Conservation (phyloP, 2,797 vertebrate species). For the Gadopsis marmoratus region DNA sequence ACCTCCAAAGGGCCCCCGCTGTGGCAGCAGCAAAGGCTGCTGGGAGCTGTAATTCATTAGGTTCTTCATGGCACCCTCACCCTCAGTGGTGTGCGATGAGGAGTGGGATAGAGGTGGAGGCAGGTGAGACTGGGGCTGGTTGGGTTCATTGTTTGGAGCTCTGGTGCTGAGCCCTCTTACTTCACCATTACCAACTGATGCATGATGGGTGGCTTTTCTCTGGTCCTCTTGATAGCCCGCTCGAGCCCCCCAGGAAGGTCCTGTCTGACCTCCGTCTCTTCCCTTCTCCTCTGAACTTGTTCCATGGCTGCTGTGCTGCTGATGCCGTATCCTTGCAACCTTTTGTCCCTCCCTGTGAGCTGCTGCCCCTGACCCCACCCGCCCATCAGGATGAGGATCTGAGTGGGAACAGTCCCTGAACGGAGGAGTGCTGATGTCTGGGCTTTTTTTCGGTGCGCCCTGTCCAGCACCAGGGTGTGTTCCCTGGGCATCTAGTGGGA, state of each 20-base stretch:
- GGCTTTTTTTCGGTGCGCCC: slow-evolving; percentile 75
- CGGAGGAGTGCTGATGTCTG: slow-evolving; percentile 87
- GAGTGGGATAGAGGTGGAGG: slow-evolving; percentile 58
- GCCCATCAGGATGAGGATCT: slow-evolving; percentile 65
- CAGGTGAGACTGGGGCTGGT: slow-evolving; percentile 66
- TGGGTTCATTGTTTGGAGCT: slow-evolving; percentile 57
- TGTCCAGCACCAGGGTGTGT: slow-evolving; percentile 64
- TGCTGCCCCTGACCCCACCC: slow-evolving; percentile 70
- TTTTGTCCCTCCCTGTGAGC: slow-evolving; percentile 90
- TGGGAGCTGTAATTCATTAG: slow-evolving; percentile 96
- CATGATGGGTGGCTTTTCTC: slow-evolving; percentile 85
- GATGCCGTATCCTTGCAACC: slow-evolving; percentile 94
- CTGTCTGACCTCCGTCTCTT: slow-evolving; percentile 83
- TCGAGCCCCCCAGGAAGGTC: slow-evolving; percentile 77
- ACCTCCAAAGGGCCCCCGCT: slow-evolving; percentile 92
- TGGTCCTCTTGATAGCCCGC: slow-evolving; percentile 80
- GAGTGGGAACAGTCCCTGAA: slow-evolving; percentile 83
- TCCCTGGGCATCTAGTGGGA: slow-evolving; percentile 84
- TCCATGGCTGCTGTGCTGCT: slow-evolving; percentile 88
- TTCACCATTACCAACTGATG: slow-evolving; percentile 82
- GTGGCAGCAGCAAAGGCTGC: slow-evolving; percentile 89
- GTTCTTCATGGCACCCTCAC: slow-evolving; percentile 94
- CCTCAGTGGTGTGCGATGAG: slow-evolving; percentile 67
- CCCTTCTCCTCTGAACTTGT: slow-evolving; percentile 78
- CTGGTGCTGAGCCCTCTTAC: slow-evolving; percentile 76